Base-by-base conservation (phyloP, 2,113 vertebrate species). In the Pygoscelis adeliae region DNA sequence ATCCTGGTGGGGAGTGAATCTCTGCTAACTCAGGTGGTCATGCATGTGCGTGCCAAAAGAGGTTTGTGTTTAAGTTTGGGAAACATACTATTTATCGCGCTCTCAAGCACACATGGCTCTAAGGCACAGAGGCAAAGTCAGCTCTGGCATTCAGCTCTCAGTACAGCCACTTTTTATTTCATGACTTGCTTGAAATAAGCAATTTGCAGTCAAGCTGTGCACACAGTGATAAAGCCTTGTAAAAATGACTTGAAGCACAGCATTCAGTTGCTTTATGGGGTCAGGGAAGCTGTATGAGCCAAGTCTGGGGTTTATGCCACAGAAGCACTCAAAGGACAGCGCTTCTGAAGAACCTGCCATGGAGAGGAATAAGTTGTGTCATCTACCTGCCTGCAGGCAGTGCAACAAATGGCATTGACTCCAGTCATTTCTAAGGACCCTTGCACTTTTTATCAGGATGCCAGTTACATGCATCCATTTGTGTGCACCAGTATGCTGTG, bases 121-220 rank as follows among this genome's bases (percentile, higher is more conserved):
- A 44, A 71, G 46, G 81, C 83, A 86, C 12, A 13, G n/a, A 89
- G n/a, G 46, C 63, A 46, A 44, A 78, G 56, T 27, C 77, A 93
- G 63, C 47, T 52, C 73, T 63, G 81, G 81, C 61, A 87, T 34
- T 78, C 73, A 49, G 66, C 44, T 65, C 78, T 50, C 34, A 30
- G 53, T 53, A 36, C 34, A 89, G 73, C 44, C 70, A 76, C 58
- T 77, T 90, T 42, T 69, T 52, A 61, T 79, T 91, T 87, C 73
- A 49, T 30, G 10, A 69, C 74, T 91, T 76, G 42, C 70, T 91
- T 56, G 53, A 95, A 93, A 90, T 42, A 90, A 93, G 73, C 81
- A 71, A 55, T 71, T 91, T 0, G 0, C 47, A 83, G 70, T 49
- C 87, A 90, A 93, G 66, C 42, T 50, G 42, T 53, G 81, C 82